These are phyloP conservation scores for Vollenhovia emeryi DNA, from an alignment of 1,140 invertebrate genomes.

Conservation along the genomic window DNA sequence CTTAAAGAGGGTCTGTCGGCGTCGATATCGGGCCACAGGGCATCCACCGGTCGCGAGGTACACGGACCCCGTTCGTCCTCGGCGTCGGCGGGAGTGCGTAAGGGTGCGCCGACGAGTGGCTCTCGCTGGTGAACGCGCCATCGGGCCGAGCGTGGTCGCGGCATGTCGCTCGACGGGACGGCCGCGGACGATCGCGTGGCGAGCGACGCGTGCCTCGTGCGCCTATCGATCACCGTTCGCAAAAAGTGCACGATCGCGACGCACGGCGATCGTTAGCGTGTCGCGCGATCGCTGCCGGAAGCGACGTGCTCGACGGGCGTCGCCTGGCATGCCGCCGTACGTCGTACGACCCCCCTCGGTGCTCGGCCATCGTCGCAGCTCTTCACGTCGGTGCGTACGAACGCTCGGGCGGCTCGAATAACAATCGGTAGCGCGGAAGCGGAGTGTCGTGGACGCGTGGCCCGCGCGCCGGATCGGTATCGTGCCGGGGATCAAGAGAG, in stretches of 20 bases:
- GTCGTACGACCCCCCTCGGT: conserved; percentile 23
- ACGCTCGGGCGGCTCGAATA: conserved; percentile 13
- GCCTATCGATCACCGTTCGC: conserved; percentile 45
- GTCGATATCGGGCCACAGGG: conserved; percentile 3
- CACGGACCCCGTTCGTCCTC: not conserved
- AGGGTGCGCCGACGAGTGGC: not conserved
- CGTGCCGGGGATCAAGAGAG: conserved; percentile 52
- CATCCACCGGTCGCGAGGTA: not conserved
- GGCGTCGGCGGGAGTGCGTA: not conserved
- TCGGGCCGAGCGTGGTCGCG: not conserved
- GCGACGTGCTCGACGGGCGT: conserved; percentile 17
- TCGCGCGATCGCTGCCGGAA: not conserved
- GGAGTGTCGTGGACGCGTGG: not conserved
- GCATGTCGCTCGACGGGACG: conserved; percentile 28
- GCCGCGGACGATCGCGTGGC: conserved; percentile 17
- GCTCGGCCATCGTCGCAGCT: conserved; percentile 4
- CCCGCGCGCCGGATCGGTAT: conserved; percentile 13
- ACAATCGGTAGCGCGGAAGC: conserved; percentile 18
- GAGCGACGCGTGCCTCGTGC: conserved; percentile 43
- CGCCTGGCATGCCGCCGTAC: conserved; percentile 45
- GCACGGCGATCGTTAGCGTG: conserved; percentile 28
- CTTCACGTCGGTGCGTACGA: conserved; percentile 5
- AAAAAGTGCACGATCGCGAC: conserved; percentile 55
- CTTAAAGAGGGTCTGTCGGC: conserved; percentile 54
- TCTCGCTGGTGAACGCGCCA: not conserved